Conservation (phyloP, 2,888 invertebrate genomes). For the Alsophila aescularia region DNA sequence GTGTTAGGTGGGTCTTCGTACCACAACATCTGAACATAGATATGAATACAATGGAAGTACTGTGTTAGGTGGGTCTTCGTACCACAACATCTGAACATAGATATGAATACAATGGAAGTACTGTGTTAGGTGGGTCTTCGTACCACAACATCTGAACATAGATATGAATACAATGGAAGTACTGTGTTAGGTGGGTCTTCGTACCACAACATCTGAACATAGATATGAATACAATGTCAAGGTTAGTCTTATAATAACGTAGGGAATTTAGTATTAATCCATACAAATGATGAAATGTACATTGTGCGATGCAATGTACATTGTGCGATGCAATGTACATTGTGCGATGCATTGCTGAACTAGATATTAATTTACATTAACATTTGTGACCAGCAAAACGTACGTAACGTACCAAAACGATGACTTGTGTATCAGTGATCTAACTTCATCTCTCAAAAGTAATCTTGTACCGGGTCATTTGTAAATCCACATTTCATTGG, state of each 20-base stretch:
- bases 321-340: background rate
- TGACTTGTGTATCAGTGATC: too few species aligned
- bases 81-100: too few species aligned
- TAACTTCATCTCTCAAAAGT: too few species aligned
- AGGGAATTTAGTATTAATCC: slow-evolving; percentile 18
- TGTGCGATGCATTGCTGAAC: background rate
- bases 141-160: too few species aligned
- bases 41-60: slow-evolving; percentile 22
- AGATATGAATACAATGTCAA: background rate
- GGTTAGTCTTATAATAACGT: background rate
- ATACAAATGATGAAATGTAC: slow-evolving; percentile 2
- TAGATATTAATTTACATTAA: background rate
- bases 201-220: background rate
- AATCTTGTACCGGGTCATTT: too few species aligned
- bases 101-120: slow-evolving; percentile 22
- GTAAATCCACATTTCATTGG: too few species aligned
- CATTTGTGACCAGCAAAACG: background rate
- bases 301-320: background rate
- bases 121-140: slow-evolving; percentile 2
- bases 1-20: slow-evolving; percentile 2
- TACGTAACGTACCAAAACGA: too few species aligned
- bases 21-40: too few species aligned
- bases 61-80: slow-evolving; percentile 1
- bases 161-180: slow-evolving; percentile 22
- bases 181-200: slow-evolving; percentile 5